Percentiles rank a stretch among this genome's conserved stretches.
These are phyloP conservation scores for Lepidochitona cinerea DNA, from an alignment of 2,888 invertebrate species.

Conservation along the genomic window DNA sequence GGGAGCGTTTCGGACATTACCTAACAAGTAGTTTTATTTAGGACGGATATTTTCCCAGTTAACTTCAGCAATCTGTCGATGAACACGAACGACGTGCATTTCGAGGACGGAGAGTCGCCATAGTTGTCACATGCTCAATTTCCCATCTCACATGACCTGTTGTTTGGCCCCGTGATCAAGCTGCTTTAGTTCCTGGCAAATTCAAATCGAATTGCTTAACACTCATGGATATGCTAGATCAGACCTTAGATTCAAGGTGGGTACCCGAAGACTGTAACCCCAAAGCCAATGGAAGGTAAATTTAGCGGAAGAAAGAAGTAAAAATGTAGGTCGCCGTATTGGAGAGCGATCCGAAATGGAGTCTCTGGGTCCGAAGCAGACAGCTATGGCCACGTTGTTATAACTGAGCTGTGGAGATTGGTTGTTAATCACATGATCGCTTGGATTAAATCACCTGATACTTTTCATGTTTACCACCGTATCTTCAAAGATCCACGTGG, in stretches of 20 bases:
- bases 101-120: slow-evolving; percentile 42
- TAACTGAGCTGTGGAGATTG: not conserved
- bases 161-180: slow-evolving; percentile 73
- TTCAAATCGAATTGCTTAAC: slow-evolving; percentile 64
- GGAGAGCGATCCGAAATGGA: not conserved
- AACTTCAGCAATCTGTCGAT: too few species aligned
- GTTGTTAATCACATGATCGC: not conserved
- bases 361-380: not conserved
- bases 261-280: slow-evolving; percentile 17
- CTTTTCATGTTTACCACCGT: not conserved
- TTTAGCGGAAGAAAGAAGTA: not conserved
- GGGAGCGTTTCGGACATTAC: too few species aligned
- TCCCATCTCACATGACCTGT: slow-evolving; percentile 72
- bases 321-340: not conserved
- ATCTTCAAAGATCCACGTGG: too few species aligned
- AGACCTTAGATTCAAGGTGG: slow-evolving; percentile 69
- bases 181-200: slow-evolving; percentile 70
- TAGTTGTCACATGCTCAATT: slow-evolving; percentile 70
- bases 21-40: too few species aligned
- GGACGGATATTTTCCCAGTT: too few species aligned
- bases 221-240: slow-evolving; percentile 71
- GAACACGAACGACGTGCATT: too few species aligned
- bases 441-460: not conserved
- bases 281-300: not conserved
- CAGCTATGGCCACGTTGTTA: slow-evolving; percentile 2